Conservation (phyloP, 92 coral and sea anemone species). For the Actinostola sp. region DNA sequence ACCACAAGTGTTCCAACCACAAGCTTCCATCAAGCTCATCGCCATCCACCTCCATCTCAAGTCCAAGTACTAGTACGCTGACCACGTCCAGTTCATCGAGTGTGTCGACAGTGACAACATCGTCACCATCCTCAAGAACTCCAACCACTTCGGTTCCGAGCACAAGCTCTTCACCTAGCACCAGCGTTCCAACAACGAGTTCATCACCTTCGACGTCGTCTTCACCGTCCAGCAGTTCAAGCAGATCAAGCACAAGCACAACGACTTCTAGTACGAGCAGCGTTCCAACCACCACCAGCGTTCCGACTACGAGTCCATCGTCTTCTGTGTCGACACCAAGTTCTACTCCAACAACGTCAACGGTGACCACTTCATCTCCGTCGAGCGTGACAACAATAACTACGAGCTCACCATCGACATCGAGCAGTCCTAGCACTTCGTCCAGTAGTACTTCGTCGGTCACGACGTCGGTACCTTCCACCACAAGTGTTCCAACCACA, state of each 20-base stretch:
- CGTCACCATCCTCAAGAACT: not conserved
- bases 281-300: too few species aligned
- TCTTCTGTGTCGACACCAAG: too few species aligned
- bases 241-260: not conserved
- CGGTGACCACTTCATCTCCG: too few species aligned
- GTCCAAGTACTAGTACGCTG: slow-evolving; percentile 17
- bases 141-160: slow-evolving; percentile 9
- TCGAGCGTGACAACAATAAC: too few species aligned
- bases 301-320: too few species aligned
- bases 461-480: slow-evolving; percentile 1
- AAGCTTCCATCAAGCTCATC: too few species aligned
- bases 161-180: not conserved
- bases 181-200: not conserved
- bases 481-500: slow-evolving; percentile 22
- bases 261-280: too few species aligned
- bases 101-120: slow-evolving; percentile 13
- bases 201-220: not conserved
- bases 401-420: too few species aligned
- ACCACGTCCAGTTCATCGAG: slow-evolving; percentile 30
- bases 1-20: slow-evolving; percentile 34
- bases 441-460: too few species aligned
- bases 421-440: too few species aligned
- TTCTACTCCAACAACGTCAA: too few species aligned
- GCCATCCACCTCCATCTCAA: slow-evolving; percentile 14
- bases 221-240: not conserved